Base-by-base conservation (phyloP, 53 echinoderm and acorn worm species). In the Zoroaster sp. region DNA sequence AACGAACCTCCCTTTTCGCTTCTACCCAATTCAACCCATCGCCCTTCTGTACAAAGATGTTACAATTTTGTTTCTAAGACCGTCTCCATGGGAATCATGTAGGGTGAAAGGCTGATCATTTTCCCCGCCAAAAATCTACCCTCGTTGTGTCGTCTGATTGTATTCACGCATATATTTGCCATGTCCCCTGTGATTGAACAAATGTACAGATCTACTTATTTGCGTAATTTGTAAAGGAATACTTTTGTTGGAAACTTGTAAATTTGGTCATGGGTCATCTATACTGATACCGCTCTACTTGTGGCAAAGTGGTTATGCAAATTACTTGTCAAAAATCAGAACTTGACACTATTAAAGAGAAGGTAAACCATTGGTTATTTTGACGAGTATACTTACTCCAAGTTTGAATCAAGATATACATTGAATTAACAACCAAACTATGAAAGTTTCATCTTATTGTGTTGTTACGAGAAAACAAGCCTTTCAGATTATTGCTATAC, bases 221-320 rank as follows among this genome's bases (percentile, higher is more conserved):
- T 63, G 79, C 63, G 36, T 79, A n/a, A n/a, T n/a, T 25, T 79
- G 55, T 13, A 79, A 55, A 63, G 79, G 54, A 52, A 39, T 36
- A 8, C 14, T 63, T 79, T 59, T 63, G 63, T 35, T 15, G 15
- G 28, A 21, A 79, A 12, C 59, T 63, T 39, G 66, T 23, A 31
- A 78, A 67, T 82, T 66, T 82, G 45, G 82, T 68, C 82, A 82
- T 82, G 36, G 82, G 68, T 44, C 66, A 44, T 33, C 68, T 30
- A 31, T 66, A 82, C 66, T 43, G 40, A 33, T 10, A 37, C 18
- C 17, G 30, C 35, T 17, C 7, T 28, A 10, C 30, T 59, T 3
- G 63, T 59, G 63, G 63, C 28, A 59, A 59, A 59, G 63, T 59
- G 63, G 63, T 59, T 59, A 59, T 59, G 63, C 28, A 59, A 59